Base-by-base conservation (phyloP, 2,113 vertebrate species). In the Tor tambroides region DNA sequence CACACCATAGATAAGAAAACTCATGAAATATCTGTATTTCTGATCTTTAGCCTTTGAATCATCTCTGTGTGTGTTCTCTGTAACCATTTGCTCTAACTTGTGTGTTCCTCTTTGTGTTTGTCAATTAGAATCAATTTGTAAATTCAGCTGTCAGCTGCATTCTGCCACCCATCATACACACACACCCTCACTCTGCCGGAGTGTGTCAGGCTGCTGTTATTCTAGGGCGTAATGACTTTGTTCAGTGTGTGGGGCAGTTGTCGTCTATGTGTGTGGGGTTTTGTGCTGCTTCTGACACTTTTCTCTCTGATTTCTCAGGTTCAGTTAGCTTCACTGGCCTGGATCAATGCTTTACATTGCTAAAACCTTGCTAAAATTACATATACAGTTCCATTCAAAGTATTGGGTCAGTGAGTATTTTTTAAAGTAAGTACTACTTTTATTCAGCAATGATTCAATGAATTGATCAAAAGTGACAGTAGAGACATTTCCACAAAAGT, bases 61-160 rank as follows among this genome's bases (percentile, higher is more conserved):
- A 14, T 61, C 21, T 84, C 5, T 82, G 86, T 84, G 56, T 84
- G 65, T 87, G 85, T 89, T 46, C 83, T 74, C 26, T 84, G 54
- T 26, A 54, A 26, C 51, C 84, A 79, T 89, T 79, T 76, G 86
- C 67, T 76, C 51, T 65, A 49, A 11, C 43, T 6, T 85, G 77
- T 85, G 43, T 89, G 74, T 85, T 43, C 75, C 26, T 74, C 30
- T 78, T 35, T 80, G 35, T 88, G 59, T 76, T 88, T 43, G 76
- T 91, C 93, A 91, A 92, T 93, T 91, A 91, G 90, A 95, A 94
- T 94, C 92, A 94, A 92, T 94, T 94, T 94, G 94, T 90, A 84
- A 90, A 77, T 87, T 95, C 95, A 95, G 94, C 95, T 95, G 94
- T 93, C 91, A 74, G 76, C 80, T 28, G 65, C 71, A 80, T 89